Base-by-base conservation (phyloP, 2,888 invertebrate genomes). In the Dorcus hopei region DNA sequence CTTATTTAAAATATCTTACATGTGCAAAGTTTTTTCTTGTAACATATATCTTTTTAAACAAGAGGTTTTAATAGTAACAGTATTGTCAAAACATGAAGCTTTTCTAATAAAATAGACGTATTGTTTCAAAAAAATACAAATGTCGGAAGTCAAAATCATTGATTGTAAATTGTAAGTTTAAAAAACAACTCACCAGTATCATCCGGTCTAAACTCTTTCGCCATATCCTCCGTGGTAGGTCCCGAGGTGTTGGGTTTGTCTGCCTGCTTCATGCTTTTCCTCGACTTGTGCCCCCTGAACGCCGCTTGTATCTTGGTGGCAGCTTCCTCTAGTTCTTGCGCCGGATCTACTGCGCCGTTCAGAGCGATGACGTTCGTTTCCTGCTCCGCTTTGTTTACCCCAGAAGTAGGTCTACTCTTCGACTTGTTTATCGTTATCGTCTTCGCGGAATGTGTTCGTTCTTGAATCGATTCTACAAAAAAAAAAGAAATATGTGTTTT, bases 281-380 rank as follows among this genome's bases (percentile, higher is more conserved):
- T 85, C 66, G 89, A 86, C 82, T 88, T 83, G 77, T 93, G 92
- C 56, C 92, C 92, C 70, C 93, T 85, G 79, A 92, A 93, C 68
- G 85, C 91, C 72, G 94, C 93, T 77, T 95, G 94, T 80, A 94
- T 94, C 82, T 90, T 93, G 52, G 88, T 89, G 64, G 93, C 93
- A 65, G 94, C 94, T 64, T 85, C 80, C 62, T 84, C 83, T 67
- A 81, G 81, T 72, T 80, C 79, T 23, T 48, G 49, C 11, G 16
- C 19, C 45, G 14, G 51, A 59, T 45, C 53, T 16, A 59, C 57
- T 43, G 60, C 59, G 43, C 64, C 64, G 47, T 49, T 55, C 47
- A 38, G 57, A 38, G 63, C 52, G 9, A 60, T 58, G 19, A 53
- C 51, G 16, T 62, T 59, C 26, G 62, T 59, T 50, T 65, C 57